Conservation (phyloP, 30 jellyfish, hydroid and myxozoan genomes). For the Cassiopea xamachana region DNA sequence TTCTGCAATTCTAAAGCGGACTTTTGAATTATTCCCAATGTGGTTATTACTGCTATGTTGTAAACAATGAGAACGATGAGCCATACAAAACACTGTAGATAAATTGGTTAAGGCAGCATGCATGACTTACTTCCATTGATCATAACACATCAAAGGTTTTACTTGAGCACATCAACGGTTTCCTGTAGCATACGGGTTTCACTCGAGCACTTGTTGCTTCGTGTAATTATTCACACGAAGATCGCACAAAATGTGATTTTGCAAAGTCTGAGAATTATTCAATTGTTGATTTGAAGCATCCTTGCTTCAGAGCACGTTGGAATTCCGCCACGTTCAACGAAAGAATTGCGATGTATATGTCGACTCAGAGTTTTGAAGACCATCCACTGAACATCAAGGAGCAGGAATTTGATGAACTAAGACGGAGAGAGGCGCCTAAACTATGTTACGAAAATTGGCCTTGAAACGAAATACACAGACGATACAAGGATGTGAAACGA, state of each 20-base stretch:
- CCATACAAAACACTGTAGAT: conserved; percentile 61
- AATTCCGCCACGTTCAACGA: conserved; percentile 40
- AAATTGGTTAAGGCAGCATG: conserved; percentile 71
- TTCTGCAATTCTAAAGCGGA: conserved; percentile 36
- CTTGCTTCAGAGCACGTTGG: conserved; percentile 39
- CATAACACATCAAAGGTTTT: conserved; percentile 71
- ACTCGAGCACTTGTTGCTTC: conserved; percentile 47
- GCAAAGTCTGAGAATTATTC: conserved; percentile 13
- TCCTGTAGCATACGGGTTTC: conserved; percentile 69
- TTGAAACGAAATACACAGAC: conserved; percentile 47
- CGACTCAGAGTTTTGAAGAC: background rate
- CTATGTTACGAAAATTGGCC: conserved; percentile 70
- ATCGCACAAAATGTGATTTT: conserved; percentile 24
- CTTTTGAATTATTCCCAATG: conserved; percentile 67
- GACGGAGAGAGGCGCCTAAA: conserved; percentile 1
- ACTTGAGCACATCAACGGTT: conserved; percentile 69
- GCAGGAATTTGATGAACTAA: background rate
- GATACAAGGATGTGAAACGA: conserved; percentile 35
- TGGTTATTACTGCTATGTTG: conserved; percentile 66
- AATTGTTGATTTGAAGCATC: conserved; percentile 25
- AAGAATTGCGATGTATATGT: conserved; percentile 54
- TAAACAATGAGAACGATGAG: conserved; percentile 66
- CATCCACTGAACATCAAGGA: conserved; percentile 2
- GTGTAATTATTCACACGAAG: conserved; percentile 9
- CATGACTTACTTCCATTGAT: conserved; percentile 77